A percentile compares a stretch with the other conserved stretches of the same genome.
Conservation (phyloP, 2,113 vertebrate genomes). For the Hypocryptadius cinnamomeus region DNA sequence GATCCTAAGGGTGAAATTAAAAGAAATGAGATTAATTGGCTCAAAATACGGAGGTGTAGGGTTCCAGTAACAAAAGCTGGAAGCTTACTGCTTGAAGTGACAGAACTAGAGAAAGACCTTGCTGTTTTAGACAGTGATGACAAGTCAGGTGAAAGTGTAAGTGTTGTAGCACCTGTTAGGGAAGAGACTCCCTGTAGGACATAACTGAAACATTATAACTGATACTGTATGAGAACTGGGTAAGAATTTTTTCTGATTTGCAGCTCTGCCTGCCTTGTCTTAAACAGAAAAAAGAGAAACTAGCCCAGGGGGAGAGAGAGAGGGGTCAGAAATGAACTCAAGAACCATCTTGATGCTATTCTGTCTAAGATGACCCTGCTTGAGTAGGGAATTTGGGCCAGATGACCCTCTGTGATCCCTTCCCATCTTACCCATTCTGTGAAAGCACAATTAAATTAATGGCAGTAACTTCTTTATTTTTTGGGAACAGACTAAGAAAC, state of each 20-base stretch:
- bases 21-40: neutral
- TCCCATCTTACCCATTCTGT: neutral
- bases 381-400: neutral
- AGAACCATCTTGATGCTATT: neutral
- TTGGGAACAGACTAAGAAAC: neutral
- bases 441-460: neutral
- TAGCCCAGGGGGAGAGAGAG: neutral
- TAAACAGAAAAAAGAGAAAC: neutral
- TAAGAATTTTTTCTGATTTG: neutral
- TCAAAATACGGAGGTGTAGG: neutral
- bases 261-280: neutral
- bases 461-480: neutral
- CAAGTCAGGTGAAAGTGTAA: neutral
- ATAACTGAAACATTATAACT: fast-evolving
- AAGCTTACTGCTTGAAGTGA: neutral
- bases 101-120: neutral
- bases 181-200: neutral
- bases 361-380: neutral
- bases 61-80: neutral
- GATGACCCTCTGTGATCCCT: neutral
- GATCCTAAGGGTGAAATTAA: neutral
- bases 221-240: neutral
- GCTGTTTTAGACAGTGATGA: neutral
- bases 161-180: neutral
- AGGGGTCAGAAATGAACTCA: neutral